Evolutionary conservation across 2,888 invertebrate species (phyloP).

Genomic region (Pachymerium ferrugineum): DNA sequence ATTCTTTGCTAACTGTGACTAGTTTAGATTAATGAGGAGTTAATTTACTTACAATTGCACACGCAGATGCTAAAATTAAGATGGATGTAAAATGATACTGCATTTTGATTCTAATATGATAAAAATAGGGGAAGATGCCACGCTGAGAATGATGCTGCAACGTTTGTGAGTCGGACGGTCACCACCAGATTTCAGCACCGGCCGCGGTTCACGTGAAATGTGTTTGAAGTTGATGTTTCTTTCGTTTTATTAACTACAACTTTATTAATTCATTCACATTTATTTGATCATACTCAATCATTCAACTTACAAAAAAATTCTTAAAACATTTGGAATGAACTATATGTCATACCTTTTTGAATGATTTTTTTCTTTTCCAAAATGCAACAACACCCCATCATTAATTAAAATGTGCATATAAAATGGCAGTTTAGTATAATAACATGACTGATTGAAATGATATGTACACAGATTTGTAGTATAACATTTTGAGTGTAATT

Average conservation of each 20-base stretch:
- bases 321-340: too few relatives aligned
- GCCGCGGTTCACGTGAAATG: not conserved
- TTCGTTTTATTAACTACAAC: too few relatives aligned
- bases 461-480: not conserved
- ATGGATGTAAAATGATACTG: constrained; percentile 3
- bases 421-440: constrained; percentile 1
- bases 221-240: not conserved
- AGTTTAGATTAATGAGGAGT: not conserved
- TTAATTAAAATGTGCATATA: constrained; percentile 14
- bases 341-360: too few relatives aligned
- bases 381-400: not conserved
- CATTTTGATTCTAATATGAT: constrained; percentile 22
- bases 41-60: constrained; percentile 11
- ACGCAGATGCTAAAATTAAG: constrained; percentile 20
- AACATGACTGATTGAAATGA: constrained; percentile 16
- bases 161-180: not conserved
- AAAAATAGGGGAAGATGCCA: not conserved
- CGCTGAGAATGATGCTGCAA: not conserved
- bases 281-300: constrained; percentile 5
- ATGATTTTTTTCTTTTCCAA: too few relatives aligned
- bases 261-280: constrained; percentile 7
- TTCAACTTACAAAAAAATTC: constrained; percentile 17
- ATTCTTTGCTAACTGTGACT: not conserved
- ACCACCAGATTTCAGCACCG: constrained; percentile 8
- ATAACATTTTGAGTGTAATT: too few relatives aligned